Evolutionary conservation across 1,140 invertebrate genomes (phyloP).

Genomic region (Pristionchus pacificus): DNA sequence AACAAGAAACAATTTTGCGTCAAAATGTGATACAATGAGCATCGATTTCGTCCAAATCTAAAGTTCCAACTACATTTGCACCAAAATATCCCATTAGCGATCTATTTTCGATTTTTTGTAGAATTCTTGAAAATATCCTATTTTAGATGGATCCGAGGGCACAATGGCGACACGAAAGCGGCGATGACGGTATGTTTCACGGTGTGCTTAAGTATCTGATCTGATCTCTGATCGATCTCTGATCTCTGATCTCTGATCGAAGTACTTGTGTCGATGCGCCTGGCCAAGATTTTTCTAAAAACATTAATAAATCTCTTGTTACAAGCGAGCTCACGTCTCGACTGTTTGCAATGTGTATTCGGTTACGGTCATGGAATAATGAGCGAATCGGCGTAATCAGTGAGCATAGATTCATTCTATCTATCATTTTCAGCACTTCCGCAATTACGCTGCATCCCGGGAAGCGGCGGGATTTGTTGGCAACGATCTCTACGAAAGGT

Average conservation of each 20-base stretch:
- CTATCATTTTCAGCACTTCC: slow-evolving; percentile 15
- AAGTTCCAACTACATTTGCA: no score
- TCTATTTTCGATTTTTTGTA: no score
- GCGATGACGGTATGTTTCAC: background rate
- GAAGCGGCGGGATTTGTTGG: slow-evolving; percentile 22
- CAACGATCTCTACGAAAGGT: slow-evolving; percentile 23
- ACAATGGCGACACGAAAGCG: slow-evolving; percentile 24
- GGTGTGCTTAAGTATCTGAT: background rate
- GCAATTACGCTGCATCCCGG: slow-evolving; percentile 21
- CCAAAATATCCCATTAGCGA: no score
- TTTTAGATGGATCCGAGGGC: slow-evolving; percentile 30
- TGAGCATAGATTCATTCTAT: no score
- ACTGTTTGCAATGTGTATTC: background rate
- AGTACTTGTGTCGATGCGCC: no score
- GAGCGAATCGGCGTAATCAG: background rate
- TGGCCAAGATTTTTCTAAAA: no score
- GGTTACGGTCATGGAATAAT: background rate
- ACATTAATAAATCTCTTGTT: background rate
- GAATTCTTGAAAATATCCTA: no score
- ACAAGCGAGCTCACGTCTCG: background rate
- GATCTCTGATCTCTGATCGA: no score
- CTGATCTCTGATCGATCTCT: no score
- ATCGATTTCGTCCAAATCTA: no score
- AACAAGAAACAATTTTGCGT: no score
- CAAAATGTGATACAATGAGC: no score